Percentiles rank a stretch among this genome's conserved stretches.
Evolutionary conservation across 2,888 invertebrate species (phyloP).

Genomic region (Phorcus lineatus): DNA sequence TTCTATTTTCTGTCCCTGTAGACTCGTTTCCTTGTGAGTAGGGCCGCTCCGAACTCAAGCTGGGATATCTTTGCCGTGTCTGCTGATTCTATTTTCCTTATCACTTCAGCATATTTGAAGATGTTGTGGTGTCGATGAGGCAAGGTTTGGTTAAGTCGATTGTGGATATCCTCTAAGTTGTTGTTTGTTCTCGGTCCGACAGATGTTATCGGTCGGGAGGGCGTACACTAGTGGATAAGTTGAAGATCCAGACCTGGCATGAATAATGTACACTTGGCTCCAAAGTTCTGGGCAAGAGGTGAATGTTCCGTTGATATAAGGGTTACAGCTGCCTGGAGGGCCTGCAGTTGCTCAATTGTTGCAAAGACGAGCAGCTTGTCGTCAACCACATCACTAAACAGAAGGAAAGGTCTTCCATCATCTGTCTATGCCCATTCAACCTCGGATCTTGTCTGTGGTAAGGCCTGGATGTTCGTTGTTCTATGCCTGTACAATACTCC

Average conservation of each 20-base stretch:
- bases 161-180: too few species aligned
- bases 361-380: not conserved
- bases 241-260: not conserved
- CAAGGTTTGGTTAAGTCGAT: too few species aligned
- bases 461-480: not conserved
- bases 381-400: not conserved
- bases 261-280: not conserved
- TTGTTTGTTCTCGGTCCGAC: too few species aligned
- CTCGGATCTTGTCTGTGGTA: not conserved
- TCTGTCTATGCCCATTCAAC: not conserved
- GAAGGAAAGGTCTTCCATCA: not conserved
- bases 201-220: too few species aligned
- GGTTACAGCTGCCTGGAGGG: constrained; percentile 59
- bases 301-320: constrained; percentile 47
- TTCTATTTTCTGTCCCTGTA: too few species aligned
- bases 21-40: too few species aligned
- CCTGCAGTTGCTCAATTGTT: not conserved
- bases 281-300: not conserved
- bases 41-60: too few species aligned
- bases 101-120: too few species aligned
- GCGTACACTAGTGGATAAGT: not conserved
- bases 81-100: too few species aligned
- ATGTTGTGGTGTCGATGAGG: too few species aligned
- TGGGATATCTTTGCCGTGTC: too few species aligned
- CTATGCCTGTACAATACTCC: not conserved